Percentiles rank a stretch among this genome's conserved stretches.
These are phyloP conservation scores for Mixornis gularis DNA, from an alignment of 2,113 vertebrate genomes.

Conservation along the genomic window DNA sequence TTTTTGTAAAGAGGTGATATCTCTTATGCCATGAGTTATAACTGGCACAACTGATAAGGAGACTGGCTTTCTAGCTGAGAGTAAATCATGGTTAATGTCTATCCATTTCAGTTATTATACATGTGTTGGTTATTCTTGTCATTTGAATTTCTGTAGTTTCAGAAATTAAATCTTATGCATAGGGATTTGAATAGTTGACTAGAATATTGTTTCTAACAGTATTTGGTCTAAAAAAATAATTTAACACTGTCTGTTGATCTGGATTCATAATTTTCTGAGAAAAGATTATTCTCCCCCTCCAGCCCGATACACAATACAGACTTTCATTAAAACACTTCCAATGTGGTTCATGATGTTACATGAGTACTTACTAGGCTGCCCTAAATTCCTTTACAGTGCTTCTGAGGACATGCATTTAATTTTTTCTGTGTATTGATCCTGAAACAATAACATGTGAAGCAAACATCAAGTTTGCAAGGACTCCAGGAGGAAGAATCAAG, in stretches of 20 bases:
- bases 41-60: background rate
- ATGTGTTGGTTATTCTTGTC: background rate
- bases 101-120: background rate
- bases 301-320: background rate
- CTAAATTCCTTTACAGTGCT: background rate
- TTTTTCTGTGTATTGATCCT: background rate
- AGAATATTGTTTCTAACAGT: background rate
- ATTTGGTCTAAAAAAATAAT: background rate
- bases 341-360: background rate
- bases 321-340: background rate
- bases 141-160: background rate
- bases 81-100: background rate
- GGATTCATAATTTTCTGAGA: background rate
- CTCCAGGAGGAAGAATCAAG: background rate
- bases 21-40: background rate
- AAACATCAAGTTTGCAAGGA: background rate
- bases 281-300: fast-evolving
- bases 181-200: background rate
- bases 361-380: background rate
- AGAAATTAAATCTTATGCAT: background rate
- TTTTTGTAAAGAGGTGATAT: background rate
- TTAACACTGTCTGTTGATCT: background rate
- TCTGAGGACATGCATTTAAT: background rate
- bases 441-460: background rate
- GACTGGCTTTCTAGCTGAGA: background rate